Evolutionary conservation across 2,888 invertebrate species (phyloP).

Genomic region (Orchestes rusci): DNA sequence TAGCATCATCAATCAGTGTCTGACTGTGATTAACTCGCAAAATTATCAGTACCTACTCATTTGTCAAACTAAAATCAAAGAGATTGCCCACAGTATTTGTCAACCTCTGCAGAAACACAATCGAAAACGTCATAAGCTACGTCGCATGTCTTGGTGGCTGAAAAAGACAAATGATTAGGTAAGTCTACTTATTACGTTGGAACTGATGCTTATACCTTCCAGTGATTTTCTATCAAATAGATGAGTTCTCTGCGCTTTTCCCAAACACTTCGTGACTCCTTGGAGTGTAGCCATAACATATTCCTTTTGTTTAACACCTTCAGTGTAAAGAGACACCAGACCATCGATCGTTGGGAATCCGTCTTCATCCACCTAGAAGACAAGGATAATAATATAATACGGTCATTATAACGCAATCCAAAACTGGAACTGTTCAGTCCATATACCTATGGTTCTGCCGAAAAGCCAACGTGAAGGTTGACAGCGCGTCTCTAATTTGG

Average conservation of each 20-base stretch:
- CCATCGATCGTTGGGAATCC: conserved; percentile 72
- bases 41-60: too few relatives aligned
- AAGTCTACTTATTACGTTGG: too few relatives aligned
- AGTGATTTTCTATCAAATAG: conserved; percentile 2
- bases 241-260: conserved; percentile 47
- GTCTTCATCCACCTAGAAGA: conserved; percentile 56
- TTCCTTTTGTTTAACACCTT: conserved; percentile 69
- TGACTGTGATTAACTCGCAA: too few relatives aligned
- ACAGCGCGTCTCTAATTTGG: too few relatives aligned
- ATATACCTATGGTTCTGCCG: too few relatives aligned
- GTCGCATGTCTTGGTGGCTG: conserved; percentile 66
- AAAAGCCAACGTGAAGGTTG: too few relatives aligned
- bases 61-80: too few relatives aligned
- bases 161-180: conserved; percentile 32
- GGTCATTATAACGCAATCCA: too few relatives aligned
- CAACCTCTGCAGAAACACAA: conserved; percentile 71
- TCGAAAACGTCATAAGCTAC: conserved; percentile 72
- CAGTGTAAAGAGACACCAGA: conserved; percentile 64
- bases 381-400: too few relatives aligned
- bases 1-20: too few relatives aligned
- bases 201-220: too few relatives aligned
- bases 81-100: conserved; percentile 59
- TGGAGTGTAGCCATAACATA: conserved; percentile 69
- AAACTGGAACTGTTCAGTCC: too few relatives aligned
- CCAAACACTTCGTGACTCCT: conserved; percentile 61